Conservation (phyloP, 2,888 invertebrate species). For the Dinocampus coccinellae region DNA sequence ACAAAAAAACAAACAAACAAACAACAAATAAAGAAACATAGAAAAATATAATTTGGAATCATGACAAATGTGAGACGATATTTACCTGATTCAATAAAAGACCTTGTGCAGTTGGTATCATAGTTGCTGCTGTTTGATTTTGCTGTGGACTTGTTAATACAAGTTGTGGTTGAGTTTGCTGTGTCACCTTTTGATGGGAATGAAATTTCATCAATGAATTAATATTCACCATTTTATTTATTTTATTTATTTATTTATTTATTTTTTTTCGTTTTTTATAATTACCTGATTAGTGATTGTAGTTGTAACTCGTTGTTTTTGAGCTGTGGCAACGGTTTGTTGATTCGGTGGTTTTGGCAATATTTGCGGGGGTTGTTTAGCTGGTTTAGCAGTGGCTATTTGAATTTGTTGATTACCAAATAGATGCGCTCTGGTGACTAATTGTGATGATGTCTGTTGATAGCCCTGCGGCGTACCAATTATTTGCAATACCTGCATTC, state of each 20-base stretch:
- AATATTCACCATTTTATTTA: neutral
- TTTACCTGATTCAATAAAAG: constrained; percentile 68
- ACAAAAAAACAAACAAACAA: neutral
- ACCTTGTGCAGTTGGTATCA: constrained; percentile 68
- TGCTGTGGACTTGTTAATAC: constrained; percentile 68
- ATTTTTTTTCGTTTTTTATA: too few species aligned
- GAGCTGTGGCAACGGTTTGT: constrained; percentile 59
- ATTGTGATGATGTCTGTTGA: constrained; percentile 62
- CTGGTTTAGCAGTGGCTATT: constrained; percentile 64
- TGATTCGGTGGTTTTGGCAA: constrained; percentile 74
- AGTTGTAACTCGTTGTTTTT: constrained; percentile 65
- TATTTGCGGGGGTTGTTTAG: constrained; percentile 74
- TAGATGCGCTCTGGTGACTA: constrained; percentile 65
- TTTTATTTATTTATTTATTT: too few species aligned
- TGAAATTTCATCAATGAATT: neutral
- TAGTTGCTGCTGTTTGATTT: constrained; percentile 65
- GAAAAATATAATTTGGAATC: too few species aligned
- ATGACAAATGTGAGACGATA: too few species aligned
- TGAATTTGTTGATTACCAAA: constrained; percentile 68
- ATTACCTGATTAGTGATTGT: constrained; percentile 65
- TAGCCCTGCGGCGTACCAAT: constrained; percentile 66
- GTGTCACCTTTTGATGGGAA: constrained; percentile 58
- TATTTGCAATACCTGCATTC: constrained; percentile 68
- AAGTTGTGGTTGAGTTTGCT: constrained; percentile 68
- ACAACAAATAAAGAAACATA: too few species aligned